A percentile compares a stretch with the other conserved stretches of the same genome.
phyloP scores from a whole-genome alignment of 2,888 invertebrate species.

The Microctonus brassicae region DNA sequence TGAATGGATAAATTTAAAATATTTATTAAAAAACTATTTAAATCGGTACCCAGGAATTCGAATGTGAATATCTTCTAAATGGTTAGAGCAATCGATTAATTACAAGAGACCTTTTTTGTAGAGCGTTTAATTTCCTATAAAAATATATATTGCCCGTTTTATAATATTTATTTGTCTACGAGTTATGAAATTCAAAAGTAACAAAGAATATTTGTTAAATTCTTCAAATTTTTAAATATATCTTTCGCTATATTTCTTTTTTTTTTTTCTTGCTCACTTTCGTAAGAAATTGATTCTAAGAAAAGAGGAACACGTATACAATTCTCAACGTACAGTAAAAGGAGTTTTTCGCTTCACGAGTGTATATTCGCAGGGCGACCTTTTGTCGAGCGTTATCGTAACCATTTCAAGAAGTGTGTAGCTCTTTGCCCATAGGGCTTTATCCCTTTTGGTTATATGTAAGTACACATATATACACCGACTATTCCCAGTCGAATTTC shows the following conservation, averaged over 20 bases:
- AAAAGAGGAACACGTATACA: constrained; percentile 23
- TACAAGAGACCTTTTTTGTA: no score
- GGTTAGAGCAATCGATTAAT: no score
- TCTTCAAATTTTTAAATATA: no score
- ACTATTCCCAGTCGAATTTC: constrained; percentile 29
- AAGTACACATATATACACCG: background rate
- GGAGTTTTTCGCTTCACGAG: background rate
- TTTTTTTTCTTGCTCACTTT: background rate
- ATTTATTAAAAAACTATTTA: no score
- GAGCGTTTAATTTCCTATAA: no score
- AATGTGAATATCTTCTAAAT: no score
- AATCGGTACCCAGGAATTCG: no score
- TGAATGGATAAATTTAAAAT: no score
- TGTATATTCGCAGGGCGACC: background rate
- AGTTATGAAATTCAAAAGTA: no score
- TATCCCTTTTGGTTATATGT: background rate
- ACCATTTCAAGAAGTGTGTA: constrained; percentile 12
- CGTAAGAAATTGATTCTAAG: constrained; percentile 41
- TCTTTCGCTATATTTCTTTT: background rate
- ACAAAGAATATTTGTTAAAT: no score
- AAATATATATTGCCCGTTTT: no score
- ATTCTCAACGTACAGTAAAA: constrained; percentile 16
- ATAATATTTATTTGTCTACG: no score
- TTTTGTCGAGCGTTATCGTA: constrained; percentile 10
- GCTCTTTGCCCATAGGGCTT: constrained; percentile 1